A percentile compares a stretch with the other conserved stretches of the same genome.
These are phyloP conservation scores for Heliconius nattereri DNA, from an alignment of 1,140 invertebrate species.

Conservation along the genomic window DNA sequence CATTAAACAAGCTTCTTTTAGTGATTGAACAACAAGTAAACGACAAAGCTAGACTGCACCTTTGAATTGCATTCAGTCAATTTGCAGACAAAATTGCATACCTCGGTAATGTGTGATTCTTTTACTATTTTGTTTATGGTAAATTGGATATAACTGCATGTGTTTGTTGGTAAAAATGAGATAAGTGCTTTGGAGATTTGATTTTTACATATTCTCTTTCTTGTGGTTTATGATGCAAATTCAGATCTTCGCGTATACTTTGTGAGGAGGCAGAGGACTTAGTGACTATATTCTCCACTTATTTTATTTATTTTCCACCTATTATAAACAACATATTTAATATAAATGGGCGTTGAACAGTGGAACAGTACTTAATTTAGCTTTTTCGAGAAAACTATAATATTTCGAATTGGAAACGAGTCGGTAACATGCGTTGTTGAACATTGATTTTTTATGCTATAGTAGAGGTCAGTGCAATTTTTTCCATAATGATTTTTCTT, in stretches of 20 bases:
- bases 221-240: background rate
- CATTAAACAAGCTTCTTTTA: conserved; percentile 80
- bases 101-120: conserved; percentile 41
- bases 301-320: too few species aligned
- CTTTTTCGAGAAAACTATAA: too few species aligned
- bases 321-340: too few species aligned
- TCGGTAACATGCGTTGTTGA: too few species aligned
- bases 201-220: background rate
- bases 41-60: conserved; percentile 69
- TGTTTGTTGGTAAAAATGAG: conserved; percentile 14
- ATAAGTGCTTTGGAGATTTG: conserved; percentile 16
- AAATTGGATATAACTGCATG: conserved; percentile 25
- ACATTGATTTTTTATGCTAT: too few species aligned
- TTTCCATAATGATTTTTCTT: background rate
- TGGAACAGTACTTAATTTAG: too few species aligned
- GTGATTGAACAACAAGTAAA: conserved; percentile 76
- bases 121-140: conserved; percentile 30
- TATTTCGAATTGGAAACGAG: too few species aligned
- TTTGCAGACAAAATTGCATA: conserved; percentile 70
- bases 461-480: too few species aligned
- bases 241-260: background rate
- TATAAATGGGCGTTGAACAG: too few species aligned
- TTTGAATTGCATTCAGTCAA: conserved; percentile 75
- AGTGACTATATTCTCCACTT: background rate
- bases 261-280: background rate